Conservation (phyloP, 2,113 vertebrate species). For the Urocynchramus pylzowi region DNA sequence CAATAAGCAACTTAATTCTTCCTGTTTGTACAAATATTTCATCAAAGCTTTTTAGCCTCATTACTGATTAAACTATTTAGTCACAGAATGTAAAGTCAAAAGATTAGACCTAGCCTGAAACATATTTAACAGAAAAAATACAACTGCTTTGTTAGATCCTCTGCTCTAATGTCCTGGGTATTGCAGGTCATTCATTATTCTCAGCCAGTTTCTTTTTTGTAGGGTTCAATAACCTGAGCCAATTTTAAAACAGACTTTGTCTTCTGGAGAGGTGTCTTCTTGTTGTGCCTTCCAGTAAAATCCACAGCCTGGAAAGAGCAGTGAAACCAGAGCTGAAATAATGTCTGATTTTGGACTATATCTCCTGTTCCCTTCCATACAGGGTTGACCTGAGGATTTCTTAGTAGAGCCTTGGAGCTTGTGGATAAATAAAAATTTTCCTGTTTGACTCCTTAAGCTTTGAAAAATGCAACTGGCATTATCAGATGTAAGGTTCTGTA, state of each 20-base stretch:
- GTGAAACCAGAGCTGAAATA: not conserved
- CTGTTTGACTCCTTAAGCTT: not conserved
- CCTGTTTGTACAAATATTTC: slow-evolving; percentile 8
- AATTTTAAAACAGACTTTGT: not conserved
- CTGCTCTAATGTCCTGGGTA: not conserved
- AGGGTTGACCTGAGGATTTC: not conserved
- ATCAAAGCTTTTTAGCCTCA: slow-evolving; percentile 4
- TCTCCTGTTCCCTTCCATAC: not conserved
- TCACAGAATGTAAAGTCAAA: not conserved
- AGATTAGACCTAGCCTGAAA: not conserved
- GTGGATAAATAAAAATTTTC: not conserved
- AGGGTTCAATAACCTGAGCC: not conserved
- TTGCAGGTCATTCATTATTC: not conserved
- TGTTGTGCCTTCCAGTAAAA: not conserved
- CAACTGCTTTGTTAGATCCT: not conserved
- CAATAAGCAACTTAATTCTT: slow-evolving; percentile 4
- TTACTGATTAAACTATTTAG: not conserved
- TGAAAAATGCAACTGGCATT: not conserved
- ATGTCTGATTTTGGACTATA: not conserved
- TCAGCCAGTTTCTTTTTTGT: not conserved
- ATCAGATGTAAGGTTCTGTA: not conserved
- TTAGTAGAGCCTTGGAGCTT: not conserved
- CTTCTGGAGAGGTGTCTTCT: not conserved
- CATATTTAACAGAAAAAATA: not conserved
- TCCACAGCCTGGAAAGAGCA: not conserved